Percentiles rank a stretch among this genome's conserved stretches.
phyloP scores from a whole-genome alignment of 2,797 vertebrate genomes.

The Octomys mimax region DNA sequence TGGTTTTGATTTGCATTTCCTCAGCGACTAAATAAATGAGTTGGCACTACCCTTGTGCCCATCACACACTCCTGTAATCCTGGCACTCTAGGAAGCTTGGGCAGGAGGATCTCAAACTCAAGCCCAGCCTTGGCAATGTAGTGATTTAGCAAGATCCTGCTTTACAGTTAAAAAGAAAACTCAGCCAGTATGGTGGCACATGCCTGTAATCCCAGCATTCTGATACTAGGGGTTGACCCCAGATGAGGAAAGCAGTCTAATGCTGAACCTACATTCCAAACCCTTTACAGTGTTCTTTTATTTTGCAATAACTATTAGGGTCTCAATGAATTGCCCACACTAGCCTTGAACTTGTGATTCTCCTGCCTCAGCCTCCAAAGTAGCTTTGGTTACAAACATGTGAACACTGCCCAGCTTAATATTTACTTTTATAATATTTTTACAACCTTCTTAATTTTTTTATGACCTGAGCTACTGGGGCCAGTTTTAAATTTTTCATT shows the following conservation, averaged over 20 bases:
- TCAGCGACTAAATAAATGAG: background rate
- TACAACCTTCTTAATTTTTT: slow-evolving; percentile 15
- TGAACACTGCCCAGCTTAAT: background rate
- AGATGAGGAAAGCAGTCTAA: background rate
- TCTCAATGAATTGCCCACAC: background rate
- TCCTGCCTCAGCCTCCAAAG: background rate
- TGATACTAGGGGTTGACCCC: background rate
- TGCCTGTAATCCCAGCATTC: background rate
- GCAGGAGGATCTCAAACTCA: background rate
- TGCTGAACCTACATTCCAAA: background rate
- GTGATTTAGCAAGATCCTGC: background rate
- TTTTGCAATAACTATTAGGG: background rate
- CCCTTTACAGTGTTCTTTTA: background rate
- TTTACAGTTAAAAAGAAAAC: background rate
- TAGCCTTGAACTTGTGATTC: background rate
- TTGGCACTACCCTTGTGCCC: background rate
- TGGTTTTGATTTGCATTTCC: slow-evolving; percentile 4
- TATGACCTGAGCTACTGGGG: background rate
- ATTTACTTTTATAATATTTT: background rate
- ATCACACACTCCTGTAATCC: background rate
- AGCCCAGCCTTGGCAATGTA: background rate
- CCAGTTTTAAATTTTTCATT: background rate
- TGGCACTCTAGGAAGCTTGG: background rate
- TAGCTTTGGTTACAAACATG: background rate
- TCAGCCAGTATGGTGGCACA: background rate